Conservation (phyloP, 2,113 vertebrate genomes). For the Tangachromis dhanisi region DNA sequence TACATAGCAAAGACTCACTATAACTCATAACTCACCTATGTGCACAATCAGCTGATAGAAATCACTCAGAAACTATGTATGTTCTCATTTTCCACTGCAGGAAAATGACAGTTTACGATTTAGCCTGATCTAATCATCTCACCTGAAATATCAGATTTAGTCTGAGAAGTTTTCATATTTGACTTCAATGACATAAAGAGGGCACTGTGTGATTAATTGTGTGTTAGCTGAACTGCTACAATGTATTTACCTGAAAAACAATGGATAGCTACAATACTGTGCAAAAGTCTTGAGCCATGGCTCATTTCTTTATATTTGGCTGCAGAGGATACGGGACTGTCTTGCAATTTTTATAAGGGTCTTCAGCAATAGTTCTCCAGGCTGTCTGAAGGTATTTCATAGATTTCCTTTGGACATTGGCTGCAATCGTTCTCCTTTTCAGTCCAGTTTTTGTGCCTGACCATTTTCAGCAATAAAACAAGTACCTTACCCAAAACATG, state of each 20-base stretch:
- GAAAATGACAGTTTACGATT: neutral
- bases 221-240: neutral
- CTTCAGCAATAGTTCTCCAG: neutral
- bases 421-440: neutral
- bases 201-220: slow-evolving; percentile 11
- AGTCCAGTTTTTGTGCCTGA: neutral
- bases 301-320: neutral
- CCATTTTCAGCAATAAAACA: neutral
- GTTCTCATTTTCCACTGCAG: slow-evolving; percentile 4
- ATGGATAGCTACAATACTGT: neutral
- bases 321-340: neutral
- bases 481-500: neutral
- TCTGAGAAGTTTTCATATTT: neutral
- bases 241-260: neutral
- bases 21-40: neutral
- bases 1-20: slow-evolving; percentile 22
- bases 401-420: neutral
- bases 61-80: neutral
- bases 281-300: neutral
- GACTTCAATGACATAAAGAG: slow-evolving; percentile 39
- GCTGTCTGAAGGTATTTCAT: neutral
- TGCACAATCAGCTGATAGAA: slow-evolving; percentile 15
- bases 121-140: neutral
- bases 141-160: slow-evolving; percentile 1
- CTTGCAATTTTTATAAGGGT: neutral